Base-by-base conservation (phyloP, 2,888 invertebrate genomes). In the Margaritifera margaritifera region DNA sequence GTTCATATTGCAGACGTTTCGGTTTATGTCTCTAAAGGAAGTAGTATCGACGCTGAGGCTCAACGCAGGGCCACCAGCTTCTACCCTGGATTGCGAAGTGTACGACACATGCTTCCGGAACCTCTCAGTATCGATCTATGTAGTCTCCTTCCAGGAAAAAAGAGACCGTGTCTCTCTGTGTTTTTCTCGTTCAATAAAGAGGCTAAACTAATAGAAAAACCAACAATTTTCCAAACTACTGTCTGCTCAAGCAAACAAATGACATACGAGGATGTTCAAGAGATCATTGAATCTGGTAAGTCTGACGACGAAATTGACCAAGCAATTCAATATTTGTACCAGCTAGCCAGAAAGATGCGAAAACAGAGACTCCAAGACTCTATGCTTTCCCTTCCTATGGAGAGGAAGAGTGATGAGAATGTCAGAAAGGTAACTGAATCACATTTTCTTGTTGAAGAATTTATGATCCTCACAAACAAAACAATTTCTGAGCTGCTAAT, bases 1-100 rank as follows among this genome's bases (percentile, higher is more conserved):
- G 78, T 84, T 8, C 81, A 82, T 66, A 81, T 84, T 61, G 78
- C 84, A 50, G 84, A 84, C 73, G 84, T 82, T 15, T 66, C 76
- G 11, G 65, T 68, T 5, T 70, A 64, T 60, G 71, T 84, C 2
- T 31, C 66, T 50, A 72, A 75, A 50, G 78, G 73, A 31, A 69
- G 71, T 52, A 73, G 72, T 6, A 20, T 80, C 53, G 84, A 84
- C 56, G 56, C 57, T 25, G 82, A 81, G 64, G 84, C 82, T n/a
- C 62, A 67, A n/a, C 50, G 61, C 18, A 69, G 84, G 55, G 74
- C 74, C 20, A 74, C 72, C 8, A 80, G 79, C 15, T 78, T 74
- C 69, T 82, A 80, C 58, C 66, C 73, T 5, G 72, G 71, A 20
- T 51, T 72, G 20, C 60, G 69, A 60, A 66, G 57, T 15, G 71